Conservation (phyloP, 2,888 invertebrate species). For the Julus scanicus region DNA sequence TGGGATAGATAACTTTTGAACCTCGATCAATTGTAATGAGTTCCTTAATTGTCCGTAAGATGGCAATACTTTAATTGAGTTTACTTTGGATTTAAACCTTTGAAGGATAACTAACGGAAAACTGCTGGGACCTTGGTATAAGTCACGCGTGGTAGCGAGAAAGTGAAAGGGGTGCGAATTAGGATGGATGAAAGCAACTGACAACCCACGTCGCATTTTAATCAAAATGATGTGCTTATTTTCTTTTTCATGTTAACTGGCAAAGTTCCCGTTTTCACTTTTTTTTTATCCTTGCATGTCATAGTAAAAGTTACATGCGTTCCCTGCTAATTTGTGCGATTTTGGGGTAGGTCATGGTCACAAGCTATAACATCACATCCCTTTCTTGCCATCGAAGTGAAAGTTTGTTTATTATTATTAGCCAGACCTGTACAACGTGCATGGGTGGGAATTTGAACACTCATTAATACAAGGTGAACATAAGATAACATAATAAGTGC, state of each 20-base stretch:
- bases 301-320: background rate
- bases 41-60: background rate
- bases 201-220: conserved; percentile 25
- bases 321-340: background rate
- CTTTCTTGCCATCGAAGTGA: background rate
- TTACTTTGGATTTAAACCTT: background rate
- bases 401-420: background rate
- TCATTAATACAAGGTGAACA: background rate
- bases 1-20: background rate
- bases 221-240: conserved; percentile 30
- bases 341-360: conserved; percentile 11
- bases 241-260: background rate
- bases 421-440: background rate
- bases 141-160: conserved; percentile 39
- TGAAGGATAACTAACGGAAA: conserved; percentile 32
- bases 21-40: background rate
- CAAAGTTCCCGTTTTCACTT: conserved; percentile 3
- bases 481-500: background rate
- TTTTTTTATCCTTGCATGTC: background rate
- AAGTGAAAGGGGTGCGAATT: background rate
- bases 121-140: background rate
- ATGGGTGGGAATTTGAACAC: background rate
- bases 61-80: background rate
- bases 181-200: background rate
- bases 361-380: background rate